Conservation (phyloP, 2,888 invertebrate genomes). For the Drosophila mayaguana region DNA sequence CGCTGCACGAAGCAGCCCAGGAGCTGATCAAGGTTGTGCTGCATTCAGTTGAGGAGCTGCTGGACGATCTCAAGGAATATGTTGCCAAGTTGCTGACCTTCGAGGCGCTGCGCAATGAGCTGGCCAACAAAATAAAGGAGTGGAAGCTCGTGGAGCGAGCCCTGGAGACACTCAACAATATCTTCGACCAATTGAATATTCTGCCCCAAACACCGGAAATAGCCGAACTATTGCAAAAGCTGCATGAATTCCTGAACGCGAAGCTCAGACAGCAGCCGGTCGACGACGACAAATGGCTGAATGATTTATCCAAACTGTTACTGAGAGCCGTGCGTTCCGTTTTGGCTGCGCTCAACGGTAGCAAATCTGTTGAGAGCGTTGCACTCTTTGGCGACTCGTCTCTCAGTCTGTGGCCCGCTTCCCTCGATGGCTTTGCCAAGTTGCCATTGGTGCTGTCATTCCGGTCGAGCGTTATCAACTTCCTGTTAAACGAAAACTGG, state of each 20-base stretch:
- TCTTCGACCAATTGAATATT: conserved; percentile 86
- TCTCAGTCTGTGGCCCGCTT: conserved; percentile 77
- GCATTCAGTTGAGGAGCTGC: conserved; percentile 68
- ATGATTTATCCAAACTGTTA: conserved; percentile 87
- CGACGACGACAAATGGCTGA: conserved; percentile 88
- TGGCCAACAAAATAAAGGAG: conserved; percentile 77
- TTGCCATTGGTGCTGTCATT: conserved; percentile 87
- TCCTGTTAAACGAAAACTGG: conserved; percentile 87
- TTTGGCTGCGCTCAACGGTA: conserved; percentile 51
- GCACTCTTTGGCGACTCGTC: conserved; percentile 40
- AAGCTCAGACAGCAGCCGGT: conserved; percentile 87
- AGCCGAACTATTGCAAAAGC: conserved; percentile 87
- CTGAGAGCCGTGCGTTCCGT: conserved; percentile 87
- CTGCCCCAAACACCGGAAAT: conserved; percentile 89
- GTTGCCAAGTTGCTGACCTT: conserved; percentile 86
- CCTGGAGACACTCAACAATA: conserved; percentile 86
- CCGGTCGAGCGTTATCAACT: conserved; percentile 87
- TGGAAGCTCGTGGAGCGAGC: conserved; percentile 87
- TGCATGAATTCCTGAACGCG: conserved; percentile 88
- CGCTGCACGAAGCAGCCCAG: conserved; percentile 80
- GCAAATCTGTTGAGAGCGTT: conserved; percentile 27
- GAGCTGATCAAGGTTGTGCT: conserved; percentile 85
- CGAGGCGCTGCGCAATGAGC: conserved; percentile 65
- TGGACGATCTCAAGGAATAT: conserved; percentile 84
- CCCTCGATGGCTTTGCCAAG: conserved; percentile 84